Base-by-base conservation (phyloP, 2,888 invertebrate genomes). In the Hirudinaria manillensis region DNA sequence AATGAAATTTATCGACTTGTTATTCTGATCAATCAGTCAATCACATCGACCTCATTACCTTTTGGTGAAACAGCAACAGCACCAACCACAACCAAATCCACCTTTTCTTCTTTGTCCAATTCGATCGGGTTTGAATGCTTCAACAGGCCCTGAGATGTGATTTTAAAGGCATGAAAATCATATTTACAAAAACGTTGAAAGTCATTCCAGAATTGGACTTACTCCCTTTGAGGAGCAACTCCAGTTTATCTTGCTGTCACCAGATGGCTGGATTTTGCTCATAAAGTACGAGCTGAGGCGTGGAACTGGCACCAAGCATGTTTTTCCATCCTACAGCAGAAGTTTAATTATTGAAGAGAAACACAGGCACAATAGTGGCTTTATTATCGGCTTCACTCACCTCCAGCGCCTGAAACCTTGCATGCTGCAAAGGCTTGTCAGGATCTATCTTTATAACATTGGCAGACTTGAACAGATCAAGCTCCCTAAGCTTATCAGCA, bases 21-120 rank as follows among this genome's bases (percentile, higher is more conserved):
- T 10, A 61, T 10, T n/a, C 13, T 53, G 21, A 53, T 29, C 13
- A 61, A 6, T 7, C 24, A 61, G n/a, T 4, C n/a, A 16, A 3
- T 27, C 19, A 10, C 29, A 61, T 61, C 13, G 3, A 21, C 53
- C 53, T 16, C 10, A 45, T 45, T 79, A 87, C 87, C 93, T 82
- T 91, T 89, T 80, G 89, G 90, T 75, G 92, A 92, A 29, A 93
- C 93, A 21, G 92, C 92, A 29, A 93, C 92, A 2, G 92, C 92
- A 34, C 93, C 93, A 85, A 93, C 88, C 67, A 94, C 89, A 36
- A 93, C 88, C 80, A 93, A 85, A 83, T 94, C 93, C 76, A 93
- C 88, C 81, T 90, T 88, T 51, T 91, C 81, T 78, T 85, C 83
- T 29, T 90, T 89, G 81, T 90, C 90, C 76, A 92, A 87, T 84